Evolutionary conservation across 2,888 invertebrate species (phyloP), one percentile per base, ranked within the genome.

Genomic region (Patella ulyssiponensis): DNA sequence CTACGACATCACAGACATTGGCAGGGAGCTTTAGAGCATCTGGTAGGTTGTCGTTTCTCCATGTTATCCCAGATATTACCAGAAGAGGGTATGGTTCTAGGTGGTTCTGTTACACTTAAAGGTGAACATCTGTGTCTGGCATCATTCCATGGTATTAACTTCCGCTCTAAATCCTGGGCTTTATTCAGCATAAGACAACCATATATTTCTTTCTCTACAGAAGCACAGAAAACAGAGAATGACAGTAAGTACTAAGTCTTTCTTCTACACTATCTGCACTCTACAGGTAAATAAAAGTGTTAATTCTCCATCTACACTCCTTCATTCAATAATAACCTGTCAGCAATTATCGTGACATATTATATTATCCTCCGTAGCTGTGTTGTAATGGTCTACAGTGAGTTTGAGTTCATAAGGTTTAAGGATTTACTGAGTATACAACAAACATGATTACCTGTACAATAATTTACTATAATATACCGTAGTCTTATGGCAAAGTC

Each of bases 101-200:
- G 94, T 95, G 98, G 92, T 92, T 97, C 83, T 95, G 96, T 92
- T 96, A 91, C 90, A 73, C 90, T 93, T 76, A 88, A 90, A 80
- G 93, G 93, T 64, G 95, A 95, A 81, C 97, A 98, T 92, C 96
- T 98, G 78, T 97, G 98, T 9, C 93, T 98, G 83, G 98, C 98
- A 4, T 98, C 98, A 92, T 98, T 98, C 94, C 98, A 98, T 92
- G 98, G 98, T 56, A 96, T 97, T 90, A 98, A 98, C 92, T 97
- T 98, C 92, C 97, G 97, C 87, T 95, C 97, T 77, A 98, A 98
- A 92, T 96, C 96, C 1, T 98, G 98, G 98, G 98, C 98, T 9
- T 92, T 98, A 82, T 98, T 98, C 92, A 97, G 97, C 86, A 93
- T 98, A 82, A 95, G 96, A 90, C 97, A 98, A 88, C 98, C 98